Base-by-base conservation (phyloP, 2,113 vertebrate genomes). In the Hemibagrus wyckioides region DNA sequence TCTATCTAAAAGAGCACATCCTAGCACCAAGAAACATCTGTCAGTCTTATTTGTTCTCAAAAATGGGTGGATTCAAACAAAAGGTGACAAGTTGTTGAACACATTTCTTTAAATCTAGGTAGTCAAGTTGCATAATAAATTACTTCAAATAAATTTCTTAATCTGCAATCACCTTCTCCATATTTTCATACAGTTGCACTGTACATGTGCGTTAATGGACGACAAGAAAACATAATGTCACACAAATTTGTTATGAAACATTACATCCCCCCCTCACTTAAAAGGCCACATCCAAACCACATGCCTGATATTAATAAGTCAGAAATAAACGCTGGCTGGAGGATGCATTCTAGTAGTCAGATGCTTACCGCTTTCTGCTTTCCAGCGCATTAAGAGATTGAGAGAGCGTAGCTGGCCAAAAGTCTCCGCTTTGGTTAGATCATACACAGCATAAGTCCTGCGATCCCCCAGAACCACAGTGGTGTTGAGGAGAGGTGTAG, bases 321-420 rank as follows among this genome's bases (percentile, higher is more conserved):
- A 39, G 67, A 39, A 10, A 75, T 11, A 15, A 77, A 19, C 25
- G 1, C 41, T 13, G 54, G 6, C 25, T 63, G 44, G 44, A 5
- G 44, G 82, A 61, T 44, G 11, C 39, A 39, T 52, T 82, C 4
- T 28, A 6, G 11, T 33, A 10, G 13, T 30, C 28, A 23, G 0
- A 28, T 36, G 19, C 94, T 93, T 92, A 97, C 97, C 94, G 91
- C 92, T 93, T 36, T 97, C 97, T 59, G 94, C 94, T 91, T 95
- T 98, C 97, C 98, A 99, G 88, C 96, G 97, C 83, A 99, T 94
- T 83, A 97, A 95, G 85, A 97, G 91, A 9, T 99, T 99, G 82
- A 99, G 96, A 88, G 96, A 97, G 80, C 95, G 97, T 50, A 95
- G 95, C 0, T 91, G 91, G 85, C 96, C 97, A 90, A 98, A 96